A percentile compares a stretch with the other conserved stretches of the same genome.
These are phyloP conservation scores for Manis javanica DNA, from an alignment of 2,797 vertebrate genomes.

Conservation along the genomic window DNA sequence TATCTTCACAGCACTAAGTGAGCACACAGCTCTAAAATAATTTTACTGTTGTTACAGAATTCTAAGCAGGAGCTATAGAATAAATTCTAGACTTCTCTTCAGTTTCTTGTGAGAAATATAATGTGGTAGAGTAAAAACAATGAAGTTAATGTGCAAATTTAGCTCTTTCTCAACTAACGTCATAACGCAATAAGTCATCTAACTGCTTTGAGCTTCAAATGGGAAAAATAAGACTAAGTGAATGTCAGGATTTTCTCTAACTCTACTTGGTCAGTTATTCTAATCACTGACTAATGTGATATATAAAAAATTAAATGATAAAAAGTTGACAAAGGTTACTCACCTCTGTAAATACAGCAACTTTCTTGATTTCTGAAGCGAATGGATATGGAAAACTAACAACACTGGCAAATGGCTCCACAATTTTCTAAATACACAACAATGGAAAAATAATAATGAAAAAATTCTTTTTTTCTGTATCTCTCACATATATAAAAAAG, in stretches of 20 bases:
- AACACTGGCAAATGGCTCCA: conserved; percentile 91
- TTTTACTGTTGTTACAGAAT: not conserved
- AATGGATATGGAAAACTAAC: conserved; percentile 91
- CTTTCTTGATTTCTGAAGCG: conserved; percentile 87
- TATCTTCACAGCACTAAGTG: not conserved
- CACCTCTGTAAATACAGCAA: conserved; percentile 95
- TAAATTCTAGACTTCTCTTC: not conserved
- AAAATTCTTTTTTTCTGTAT: conserved; percentile 51
- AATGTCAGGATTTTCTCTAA: conserved; percentile 18
- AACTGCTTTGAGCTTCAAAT: conserved; percentile 22
- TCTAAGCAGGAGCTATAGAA: not conserved
- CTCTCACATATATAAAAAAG: conserved; percentile 17
- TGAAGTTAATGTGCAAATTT: not conserved
- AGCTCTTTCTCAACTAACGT: conserved; percentile 37
- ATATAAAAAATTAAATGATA: not conserved
- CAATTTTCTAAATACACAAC: conserved; percentile 89
- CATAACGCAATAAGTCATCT: not conserved
- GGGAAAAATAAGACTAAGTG: not conserved
- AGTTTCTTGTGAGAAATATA: not conserved
- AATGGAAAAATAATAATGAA: conserved; percentile 54
- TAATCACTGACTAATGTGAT: not conserved
- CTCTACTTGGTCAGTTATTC: not conserved
- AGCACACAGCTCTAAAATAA: not conserved
- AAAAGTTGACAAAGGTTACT: conserved; percentile 65
- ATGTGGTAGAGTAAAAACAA: not conserved